Evolutionary conservation across 2,113 vertebrate species (phyloP), one percentile per base, ranked within the genome.

Genomic region (Silurus asotus): DNA sequence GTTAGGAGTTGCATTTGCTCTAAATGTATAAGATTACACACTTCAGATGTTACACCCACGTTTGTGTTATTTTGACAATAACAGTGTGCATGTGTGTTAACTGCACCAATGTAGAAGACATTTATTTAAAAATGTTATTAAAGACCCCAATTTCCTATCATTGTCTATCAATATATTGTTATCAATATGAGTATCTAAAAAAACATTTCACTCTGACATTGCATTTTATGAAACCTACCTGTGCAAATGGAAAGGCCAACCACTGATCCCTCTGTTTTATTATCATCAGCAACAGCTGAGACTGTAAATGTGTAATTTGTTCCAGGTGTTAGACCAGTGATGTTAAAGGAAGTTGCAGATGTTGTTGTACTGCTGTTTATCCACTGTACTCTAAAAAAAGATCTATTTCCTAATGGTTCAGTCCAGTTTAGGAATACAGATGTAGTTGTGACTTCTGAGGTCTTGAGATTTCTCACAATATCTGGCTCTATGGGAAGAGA

Each of bases 261-360:
- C 13, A 15, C 0, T 0, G 59, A 0, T 0, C 82, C 59, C 69
- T 67, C 61, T 53, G 72, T 82, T 77, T 1, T 15, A 61, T 81
- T 74, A 74, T 81, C 77, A 25, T 23, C 64, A 72, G 85, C 85
- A 45, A 81, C 37, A 81, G 56, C 56, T 20, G 25, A 86, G 23
- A 86, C 19, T 45, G 10, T 8, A 61, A 95, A 83, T 0, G 23
- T 69, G 80, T 96, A 96, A 0, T 0, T 2, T 0, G 74, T 92
- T 48, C 95, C 96, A 51, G 96, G 90, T 6, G 0, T 69, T 59
- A 97, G 90, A 0, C 3, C 0, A 0, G 0, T 0, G 49, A 96
- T 55, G 0, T 0, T 14, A 70, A 45, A 23, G 0, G 10, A 8
- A 0, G 62, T 37, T 8, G 0, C 48, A 9, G 53, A 6, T 23